Evolutionary conservation across 2,888 invertebrate genomes (phyloP), one percentile per base, ranked within the genome.

Genomic region (Eupeodes luniger): DNA sequence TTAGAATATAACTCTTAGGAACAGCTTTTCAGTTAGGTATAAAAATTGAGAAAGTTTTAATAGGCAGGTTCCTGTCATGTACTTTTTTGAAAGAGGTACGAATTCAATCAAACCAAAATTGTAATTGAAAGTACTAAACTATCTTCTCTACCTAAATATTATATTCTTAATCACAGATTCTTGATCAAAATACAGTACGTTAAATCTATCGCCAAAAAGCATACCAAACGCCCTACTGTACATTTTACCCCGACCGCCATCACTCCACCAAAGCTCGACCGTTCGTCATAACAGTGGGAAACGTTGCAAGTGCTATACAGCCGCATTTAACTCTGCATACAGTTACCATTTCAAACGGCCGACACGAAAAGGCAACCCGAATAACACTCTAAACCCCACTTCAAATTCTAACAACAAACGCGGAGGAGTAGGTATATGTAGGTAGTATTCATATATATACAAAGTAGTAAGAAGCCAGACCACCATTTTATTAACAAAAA

Each of bases 391-490:
- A 49, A 64, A 53, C 44, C 49, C 36, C 67, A 61, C 36, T 57
- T 40, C 5, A 6, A 53, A 34, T 34, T 44, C n/a, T 27, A 59
- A 19, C 47, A 72, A 59, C 75, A 66, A 75, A 62, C 64, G 62
- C 16, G 62, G 72, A 62, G 69, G 59, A 78, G 49, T 40, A 40
- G 74, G 49, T 40, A 40, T 69, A 61, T 14, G 53, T n/a, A 70
- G 27, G 27, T 27, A 27, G 27, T 6, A 6, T 51, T 5, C 12
- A 5, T 51, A 51, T n/a, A n/a, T 5, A n/a, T 51, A 5, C 16
- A 16, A 62, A 6, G 40, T 40, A 62, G 16, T 40, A 62, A 16
- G 62, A 44, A 62, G 16, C 16, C 53, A 40, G 27, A 72, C 16
- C 47, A 47, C 34, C 19, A 62, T 44, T 74, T 40, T 69, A 51